Base-by-base conservation (phyloP, 2,888 invertebrate species). In the Exocentrus adspersus region DNA sequence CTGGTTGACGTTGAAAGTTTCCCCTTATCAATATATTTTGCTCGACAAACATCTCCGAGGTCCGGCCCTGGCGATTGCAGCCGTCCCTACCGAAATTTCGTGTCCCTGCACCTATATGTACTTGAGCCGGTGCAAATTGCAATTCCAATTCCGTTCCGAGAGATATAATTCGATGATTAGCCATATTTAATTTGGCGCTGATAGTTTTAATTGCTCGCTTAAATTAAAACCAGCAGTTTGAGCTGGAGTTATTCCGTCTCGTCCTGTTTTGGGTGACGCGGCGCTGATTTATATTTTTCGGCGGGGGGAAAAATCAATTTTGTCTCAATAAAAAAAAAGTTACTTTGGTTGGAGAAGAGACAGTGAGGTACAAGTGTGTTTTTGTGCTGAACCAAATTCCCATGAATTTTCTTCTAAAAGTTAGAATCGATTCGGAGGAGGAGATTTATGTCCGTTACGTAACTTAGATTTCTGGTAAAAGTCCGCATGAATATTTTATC, bases 171-270 rank as follows among this genome's bases (percentile, higher is more conserved):
- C 41, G 57, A 52, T 51, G 48, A 61, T 61, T 61, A 54, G 54
- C 61, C 20, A 61, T 54, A 61, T 61, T 61, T 61, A 61, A 61
- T 61, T 61, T 61, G 54, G 19, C 21, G 19, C 61, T 54, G 61
- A 61, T 61, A 61, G 53, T 61, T 53, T 46, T 61, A 61, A 61
- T 54, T 61, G 54, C 48, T 17, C 17, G 21, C 30, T 51, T 51
- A 51, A 51, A 51, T 51, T 51, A 51, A 51, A 51, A 51, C 32
- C 19, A 6, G 51, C 32, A 51, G 37, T 51, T 51, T 51, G 30
- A 17, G 30, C 37, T 19, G 51, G 51, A 37, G 51, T 28, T 24
- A 14, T 48, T 16, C 28, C 48, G 48, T 48, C 16, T 24, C 3
- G 48, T 16, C 16, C 28, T 12, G 28, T 48, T 48, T 14, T 24